Evolutionary conservation across 2,888 invertebrate species (phyloP).

Genomic region (Corbicula japonica): DNA sequence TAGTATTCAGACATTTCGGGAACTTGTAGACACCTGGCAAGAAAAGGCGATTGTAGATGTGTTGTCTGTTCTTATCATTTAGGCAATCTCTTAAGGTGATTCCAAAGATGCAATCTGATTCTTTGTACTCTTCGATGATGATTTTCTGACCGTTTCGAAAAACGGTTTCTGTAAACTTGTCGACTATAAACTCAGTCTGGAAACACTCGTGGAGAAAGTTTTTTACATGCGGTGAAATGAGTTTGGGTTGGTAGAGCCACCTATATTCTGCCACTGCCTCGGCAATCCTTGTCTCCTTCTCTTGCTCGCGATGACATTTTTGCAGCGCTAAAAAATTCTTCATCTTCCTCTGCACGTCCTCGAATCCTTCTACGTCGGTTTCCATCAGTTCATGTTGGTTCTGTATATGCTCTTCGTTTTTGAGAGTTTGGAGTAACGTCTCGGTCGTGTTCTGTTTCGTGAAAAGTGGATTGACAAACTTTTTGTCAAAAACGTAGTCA

Average conservation of each 20-base stretch:
- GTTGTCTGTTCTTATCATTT: conserved; percentile 10
- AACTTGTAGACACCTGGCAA: conserved; percentile 10
- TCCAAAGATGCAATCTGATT: conserved; percentile 19
- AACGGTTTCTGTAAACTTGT: background rate
- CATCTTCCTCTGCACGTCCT: conserved; percentile 17
- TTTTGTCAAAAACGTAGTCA: conserved; percentile 26
- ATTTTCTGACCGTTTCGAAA: background rate
- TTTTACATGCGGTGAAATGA: conserved; percentile 15
- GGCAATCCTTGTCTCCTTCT: background rate
- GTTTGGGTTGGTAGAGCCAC: conserved; percentile 24
- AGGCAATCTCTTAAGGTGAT: conserved; percentile 5
- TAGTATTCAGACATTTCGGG: conserved; percentile 5
- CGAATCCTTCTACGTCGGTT: background rate
- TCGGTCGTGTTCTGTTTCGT: conserved; percentile 9
- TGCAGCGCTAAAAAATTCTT: conserved; percentile 11
- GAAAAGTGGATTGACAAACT: conserved; percentile 25
- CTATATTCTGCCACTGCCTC: conserved; percentile 5
- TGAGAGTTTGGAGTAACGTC: conserved; percentile 1
- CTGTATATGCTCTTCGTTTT: conserved; percentile 17
- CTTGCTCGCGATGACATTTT: conserved; percentile 12
- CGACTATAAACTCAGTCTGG: conserved; percentile 1
- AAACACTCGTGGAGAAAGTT: conserved; percentile 23
- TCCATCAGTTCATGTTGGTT: background rate
- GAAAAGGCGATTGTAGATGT: conserved; percentile 1
- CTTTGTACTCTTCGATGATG: background rate